phyloP scores from a whole-genome alignment of 2,113 vertebrate genomes.

The Poecile atricapillus region DNA sequence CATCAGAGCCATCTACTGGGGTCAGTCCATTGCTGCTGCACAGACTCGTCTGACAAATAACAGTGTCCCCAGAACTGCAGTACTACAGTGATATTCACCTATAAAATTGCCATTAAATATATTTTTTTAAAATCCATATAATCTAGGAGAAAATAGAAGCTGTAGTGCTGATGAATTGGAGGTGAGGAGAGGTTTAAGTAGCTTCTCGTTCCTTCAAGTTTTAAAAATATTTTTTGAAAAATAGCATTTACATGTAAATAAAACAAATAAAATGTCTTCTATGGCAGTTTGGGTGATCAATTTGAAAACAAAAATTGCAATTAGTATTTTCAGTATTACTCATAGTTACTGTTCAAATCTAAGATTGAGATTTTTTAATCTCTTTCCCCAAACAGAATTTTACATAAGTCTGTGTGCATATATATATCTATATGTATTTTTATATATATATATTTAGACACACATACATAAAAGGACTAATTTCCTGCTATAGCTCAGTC shows the following conservation, averaged over 20 bases:
- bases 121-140: neutral
- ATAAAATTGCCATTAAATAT: neutral
- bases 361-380: neutral
- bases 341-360: neutral
- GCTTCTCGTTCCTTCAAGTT: neutral
- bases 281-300: neutral
- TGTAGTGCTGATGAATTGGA: neutral
- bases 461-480: neutral
- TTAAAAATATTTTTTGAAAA: neutral
- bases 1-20: constrained; percentile 64
- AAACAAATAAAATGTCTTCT: neutral
- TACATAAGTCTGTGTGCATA: fast-evolving
- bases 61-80: neutral
- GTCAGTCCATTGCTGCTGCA: neutral
- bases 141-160: neutral
- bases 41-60: neutral
- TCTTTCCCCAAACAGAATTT: neutral
- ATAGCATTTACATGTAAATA: neutral
- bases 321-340: neutral
- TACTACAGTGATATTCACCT: neutral
- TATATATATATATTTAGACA: neutral
- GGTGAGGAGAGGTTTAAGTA: neutral
- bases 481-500: neutral
- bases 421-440: fast-evolving
- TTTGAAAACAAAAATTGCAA: neutral